Conservation (phyloP, 2,888 invertebrate species). For the Ethmia dodecea region DNA sequence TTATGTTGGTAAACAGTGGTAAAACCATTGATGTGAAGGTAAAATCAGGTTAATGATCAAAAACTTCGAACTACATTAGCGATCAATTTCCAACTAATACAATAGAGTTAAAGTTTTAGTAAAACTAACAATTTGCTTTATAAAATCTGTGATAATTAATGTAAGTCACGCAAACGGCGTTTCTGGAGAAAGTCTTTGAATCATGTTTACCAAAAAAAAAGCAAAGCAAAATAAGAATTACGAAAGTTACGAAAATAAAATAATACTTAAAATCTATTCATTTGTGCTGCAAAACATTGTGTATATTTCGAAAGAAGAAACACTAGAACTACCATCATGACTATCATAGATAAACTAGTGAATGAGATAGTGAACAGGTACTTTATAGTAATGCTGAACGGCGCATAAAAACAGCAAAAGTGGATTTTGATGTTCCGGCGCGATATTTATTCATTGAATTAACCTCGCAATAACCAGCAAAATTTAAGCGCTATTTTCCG, state of each 20-base stretch:
- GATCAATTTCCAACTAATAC: slow-evolving; percentile 68
- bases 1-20: neutral
- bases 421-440: slow-evolving; percentile 47
- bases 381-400: too few species aligned
- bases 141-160: slow-evolving; percentile 68
- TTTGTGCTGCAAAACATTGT: too few species aligned
- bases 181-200: slow-evolving; percentile 36
- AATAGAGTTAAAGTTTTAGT: slow-evolving; percentile 65
- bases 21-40: neutral
- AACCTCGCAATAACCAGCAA: slow-evolving; percentile 66
- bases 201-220: too few species aligned
- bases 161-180: slow-evolving; percentile 62
- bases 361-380: too few species aligned
- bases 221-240: too few species aligned
- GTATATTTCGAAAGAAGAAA: too few species aligned
- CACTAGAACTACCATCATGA: too few species aligned
- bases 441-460: slow-evolving; percentile 66
- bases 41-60: slow-evolving; percentile 56
- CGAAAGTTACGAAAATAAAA: too few species aligned
- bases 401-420: too few species aligned
- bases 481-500: slow-evolving; percentile 66
- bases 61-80: slow-evolving; percentile 62
- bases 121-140: slow-evolving; percentile 70
- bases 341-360: too few species aligned
- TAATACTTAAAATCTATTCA: too few species aligned